phyloP scores from a whole-genome alignment of 2,888 invertebrate species.

The Patella caerulea region DNA sequence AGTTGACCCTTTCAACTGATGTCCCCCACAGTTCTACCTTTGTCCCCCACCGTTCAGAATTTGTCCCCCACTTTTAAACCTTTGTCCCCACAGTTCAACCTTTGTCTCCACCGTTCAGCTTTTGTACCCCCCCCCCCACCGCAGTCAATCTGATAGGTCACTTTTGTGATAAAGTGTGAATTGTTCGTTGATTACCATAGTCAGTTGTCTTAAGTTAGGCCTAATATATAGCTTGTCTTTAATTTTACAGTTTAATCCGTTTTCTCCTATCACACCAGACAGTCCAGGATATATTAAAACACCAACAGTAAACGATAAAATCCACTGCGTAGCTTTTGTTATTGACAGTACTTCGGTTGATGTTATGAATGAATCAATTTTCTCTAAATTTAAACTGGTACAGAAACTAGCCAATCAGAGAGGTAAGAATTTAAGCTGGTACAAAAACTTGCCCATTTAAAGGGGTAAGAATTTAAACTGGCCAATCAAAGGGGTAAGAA shows the following conservation, averaged over 20 bases:
- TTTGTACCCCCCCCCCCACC: no score
- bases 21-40: no score
- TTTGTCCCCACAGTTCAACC: no score
- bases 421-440: constrained; percentile 24
- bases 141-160: no score
- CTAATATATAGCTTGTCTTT: no score
- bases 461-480: not conserved
- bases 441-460: not conserved
- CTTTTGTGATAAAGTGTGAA: no score
- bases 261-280: constrained; percentile 34
- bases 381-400: constrained; percentile 18
- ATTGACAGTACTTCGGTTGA: constrained; percentile 22
- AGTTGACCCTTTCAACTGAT: no score
- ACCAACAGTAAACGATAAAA: constrained; percentile 18
- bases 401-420: constrained; percentile 24
- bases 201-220: no score
- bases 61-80: no score
- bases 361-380: constrained; percentile 18
- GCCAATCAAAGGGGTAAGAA: constrained; percentile 25
- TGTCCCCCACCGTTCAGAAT: no score
- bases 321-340: constrained; percentile 28
- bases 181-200: no score
- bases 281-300: constrained; percentile 35
- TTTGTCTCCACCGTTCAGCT: no score
- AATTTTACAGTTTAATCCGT: constrained; percentile 36